Percentiles rank a stretch among this genome's conserved stretches.
Evolutionary conservation across 2,797 vertebrate species (phyloP).

Genomic region (Crenichthys baileyi): DNA sequence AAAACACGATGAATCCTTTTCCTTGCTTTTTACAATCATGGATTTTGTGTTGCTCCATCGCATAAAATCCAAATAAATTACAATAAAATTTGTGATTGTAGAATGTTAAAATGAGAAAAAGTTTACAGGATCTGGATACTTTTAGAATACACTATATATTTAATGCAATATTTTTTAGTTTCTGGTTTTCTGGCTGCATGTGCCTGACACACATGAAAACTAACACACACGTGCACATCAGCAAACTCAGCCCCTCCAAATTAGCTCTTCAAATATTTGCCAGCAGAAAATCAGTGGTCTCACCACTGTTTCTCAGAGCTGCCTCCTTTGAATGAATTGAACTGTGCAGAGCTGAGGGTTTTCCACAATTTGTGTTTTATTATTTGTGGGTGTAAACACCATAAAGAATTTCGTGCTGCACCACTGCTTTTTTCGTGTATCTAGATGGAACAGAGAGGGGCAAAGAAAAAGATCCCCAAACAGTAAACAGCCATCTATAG

Average conservation of each 20-base stretch:
- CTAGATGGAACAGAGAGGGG: constrained; percentile 68
- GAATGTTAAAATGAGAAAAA: neutral
- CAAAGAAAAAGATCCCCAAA: constrained; percentile 76
- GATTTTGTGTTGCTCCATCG: neutral
- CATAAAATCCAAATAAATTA: neutral
- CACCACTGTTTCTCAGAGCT: constrained; percentile 78
- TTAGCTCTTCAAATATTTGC: constrained; percentile 89
- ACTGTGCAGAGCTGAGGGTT: constrained; percentile 74
- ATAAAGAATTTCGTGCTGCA: constrained; percentile 80
- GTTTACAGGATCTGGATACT: neutral
- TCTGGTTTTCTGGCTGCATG: constrained; percentile 29
- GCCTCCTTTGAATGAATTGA: constrained; percentile 77
- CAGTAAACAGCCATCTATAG: constrained; percentile 67
- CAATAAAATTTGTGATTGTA: neutral
- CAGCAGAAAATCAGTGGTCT: constrained; percentile 80
- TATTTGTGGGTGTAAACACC: constrained; percentile 83
- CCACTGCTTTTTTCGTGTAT: constrained; percentile 74
- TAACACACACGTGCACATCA: constrained; percentile 49
- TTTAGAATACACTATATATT: neutral
- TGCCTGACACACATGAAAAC: constrained; percentile 29
- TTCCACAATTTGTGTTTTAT: constrained; percentile 83
- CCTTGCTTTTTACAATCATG: neutral
- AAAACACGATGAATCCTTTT: neutral
- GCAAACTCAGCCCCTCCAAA: constrained; percentile 77
- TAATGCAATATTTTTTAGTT: constrained; percentile 31